phyloP scores from a whole-genome alignment of 2,113 vertebrate species.

The Dasyurus viverrinus region DNA sequence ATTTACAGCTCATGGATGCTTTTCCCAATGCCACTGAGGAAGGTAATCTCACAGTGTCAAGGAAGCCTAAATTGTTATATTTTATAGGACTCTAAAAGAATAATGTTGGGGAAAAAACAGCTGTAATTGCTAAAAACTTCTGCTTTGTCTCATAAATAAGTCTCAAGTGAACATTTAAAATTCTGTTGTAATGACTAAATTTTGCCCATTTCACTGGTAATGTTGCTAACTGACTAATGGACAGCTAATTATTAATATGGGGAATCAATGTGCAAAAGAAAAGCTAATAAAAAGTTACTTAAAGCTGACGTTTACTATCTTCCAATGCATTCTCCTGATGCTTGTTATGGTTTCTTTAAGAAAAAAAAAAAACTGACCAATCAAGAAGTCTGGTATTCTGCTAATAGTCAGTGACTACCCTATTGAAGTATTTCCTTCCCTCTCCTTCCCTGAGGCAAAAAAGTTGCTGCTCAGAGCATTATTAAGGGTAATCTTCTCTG shows the following conservation, averaged over 20 bases:
- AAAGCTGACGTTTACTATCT: slow-evolving; percentile 4
- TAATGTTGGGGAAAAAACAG: background rate
- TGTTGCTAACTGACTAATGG: slow-evolving; percentile 18
- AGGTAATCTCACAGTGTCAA: slow-evolving; percentile 47
- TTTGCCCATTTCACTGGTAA: slow-evolving; percentile 6
- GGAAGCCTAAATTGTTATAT: slow-evolving; percentile 53
- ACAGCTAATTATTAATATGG: background rate
- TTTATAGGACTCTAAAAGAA: slow-evolving; percentile 17
- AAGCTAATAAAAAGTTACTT: background rate
- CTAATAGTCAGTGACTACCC: background rate
- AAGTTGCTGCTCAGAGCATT: background rate
- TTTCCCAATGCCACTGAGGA: slow-evolving; percentile 49
- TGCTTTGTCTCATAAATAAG: slow-evolving; percentile 28
- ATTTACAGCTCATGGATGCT: slow-evolving; percentile 69
- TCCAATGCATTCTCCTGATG: background rate
- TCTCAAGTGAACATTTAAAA: slow-evolving; percentile 26
- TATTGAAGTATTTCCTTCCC: background rate
- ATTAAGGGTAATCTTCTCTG: background rate
- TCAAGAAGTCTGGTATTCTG: background rate
- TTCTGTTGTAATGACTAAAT: background rate
- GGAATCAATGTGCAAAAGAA: slow-evolving; percentile 3
- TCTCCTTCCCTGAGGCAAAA: background rate
- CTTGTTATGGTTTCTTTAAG: background rate
- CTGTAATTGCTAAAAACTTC: background rate
- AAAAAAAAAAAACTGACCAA: background rate